Evolutionary conservation across 2,113 vertebrate species (phyloP).

Genomic region (Chionodraco myersi): DNA sequence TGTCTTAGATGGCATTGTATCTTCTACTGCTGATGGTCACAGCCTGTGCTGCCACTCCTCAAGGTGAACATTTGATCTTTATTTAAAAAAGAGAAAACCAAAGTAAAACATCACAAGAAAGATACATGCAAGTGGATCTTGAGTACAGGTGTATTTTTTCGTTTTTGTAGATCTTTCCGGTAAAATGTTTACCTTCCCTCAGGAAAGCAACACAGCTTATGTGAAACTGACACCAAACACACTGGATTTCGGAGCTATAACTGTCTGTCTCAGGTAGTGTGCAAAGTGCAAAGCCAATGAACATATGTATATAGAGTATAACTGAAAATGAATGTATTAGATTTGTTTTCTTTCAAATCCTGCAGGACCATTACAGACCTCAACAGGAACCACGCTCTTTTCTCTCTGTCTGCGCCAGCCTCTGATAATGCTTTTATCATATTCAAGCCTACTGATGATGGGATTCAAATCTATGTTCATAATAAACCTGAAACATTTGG

Average conservation of each 20-base stretch:
- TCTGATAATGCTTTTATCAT: slow-evolving; percentile 40
- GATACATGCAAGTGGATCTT: too few species aligned
- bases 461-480: accelerated
- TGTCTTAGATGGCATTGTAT: slow-evolving; percentile 50
- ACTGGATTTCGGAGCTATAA: background rate
- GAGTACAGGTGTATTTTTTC: slow-evolving; percentile 4
- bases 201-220: background rate
- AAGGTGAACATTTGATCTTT: slow-evolving; percentile 29
- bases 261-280: slow-evolving; percentile 48
- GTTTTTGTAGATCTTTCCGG: slow-evolving; percentile 38
- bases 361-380: slow-evolving; percentile 62
- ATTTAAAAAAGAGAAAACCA: too few species aligned
- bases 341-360: background rate
- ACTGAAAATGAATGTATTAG: background rate
- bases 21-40: slow-evolving; percentile 38
- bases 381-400: background rate
- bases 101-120: too few species aligned
- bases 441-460: background rate
- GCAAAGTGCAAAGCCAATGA: background rate
- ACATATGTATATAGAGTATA: background rate
- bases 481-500: accelerated
- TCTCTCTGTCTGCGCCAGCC: slow-evolving; percentile 50
- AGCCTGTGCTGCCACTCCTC: slow-evolving; percentile 28
- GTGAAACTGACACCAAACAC: slow-evolving; percentile 9
- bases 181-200: slow-evolving; percentile 56